Conservation (phyloP, 2,797 vertebrate genomes). For the Austrolebias charrua region DNA sequence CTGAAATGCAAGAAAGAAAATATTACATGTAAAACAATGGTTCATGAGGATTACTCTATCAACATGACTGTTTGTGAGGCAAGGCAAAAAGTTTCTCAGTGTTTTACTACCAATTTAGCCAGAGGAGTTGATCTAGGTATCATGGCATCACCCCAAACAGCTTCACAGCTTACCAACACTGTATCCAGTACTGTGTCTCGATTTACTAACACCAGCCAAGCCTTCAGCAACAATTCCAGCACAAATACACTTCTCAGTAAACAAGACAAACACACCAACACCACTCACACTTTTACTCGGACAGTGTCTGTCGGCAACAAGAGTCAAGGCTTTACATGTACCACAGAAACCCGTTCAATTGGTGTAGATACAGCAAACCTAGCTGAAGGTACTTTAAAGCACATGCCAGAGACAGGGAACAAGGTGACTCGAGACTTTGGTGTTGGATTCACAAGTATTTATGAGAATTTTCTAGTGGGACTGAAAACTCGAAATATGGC, state of each 20-base stretch:
- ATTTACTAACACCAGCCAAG: constrained; percentile 81
- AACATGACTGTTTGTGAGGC: constrained; percentile 70
- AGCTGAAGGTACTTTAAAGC: constrained; percentile 32
- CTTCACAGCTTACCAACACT: constrained; percentile 83
- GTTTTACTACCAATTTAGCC: constrained; percentile 78
- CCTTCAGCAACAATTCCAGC: constrained; percentile 76
- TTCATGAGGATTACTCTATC: constrained; percentile 84
- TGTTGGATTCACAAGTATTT: constrained; percentile 85
- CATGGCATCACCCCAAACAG: constrained; percentile 80
- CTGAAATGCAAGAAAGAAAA: constrained; percentile 29
- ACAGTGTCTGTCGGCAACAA: constrained; percentile 86
- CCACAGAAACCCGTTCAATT: constrained; percentile 79
- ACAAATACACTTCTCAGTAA: constrained; percentile 84
- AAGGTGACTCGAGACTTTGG: constrained; percentile 88
- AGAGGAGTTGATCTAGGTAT: constrained; percentile 74
- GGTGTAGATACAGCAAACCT: constrained; percentile 81
- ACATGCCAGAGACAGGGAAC: constrained; percentile 14
- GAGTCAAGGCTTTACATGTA: constrained; percentile 73
- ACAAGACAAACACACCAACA: constrained; percentile 89
- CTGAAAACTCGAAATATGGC: constrained; percentile 93
- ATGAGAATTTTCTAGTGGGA: constrained; percentile 91
- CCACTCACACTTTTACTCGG: constrained; percentile 71
- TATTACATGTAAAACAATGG: constrained; percentile 74
- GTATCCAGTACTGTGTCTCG: constrained; percentile 76
- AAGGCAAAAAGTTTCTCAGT: constrained; percentile 76